Evolutionary conservation across 2,888 invertebrate genomes (phyloP), one percentile per base, ranked within the genome.

Genomic region (Heteromyza rotundicornis): DNA sequence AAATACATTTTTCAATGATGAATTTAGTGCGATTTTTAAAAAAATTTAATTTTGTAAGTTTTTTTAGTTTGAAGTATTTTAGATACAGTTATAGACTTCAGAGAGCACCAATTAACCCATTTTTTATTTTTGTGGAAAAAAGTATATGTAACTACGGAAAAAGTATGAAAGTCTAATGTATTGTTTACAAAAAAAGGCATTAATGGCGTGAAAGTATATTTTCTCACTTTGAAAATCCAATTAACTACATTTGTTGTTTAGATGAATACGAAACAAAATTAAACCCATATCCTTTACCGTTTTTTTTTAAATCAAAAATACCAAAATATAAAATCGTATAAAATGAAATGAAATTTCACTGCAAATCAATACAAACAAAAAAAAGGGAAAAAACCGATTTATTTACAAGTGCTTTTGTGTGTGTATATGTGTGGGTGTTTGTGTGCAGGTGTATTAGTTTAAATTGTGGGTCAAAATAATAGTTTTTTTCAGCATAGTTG

Each of bases 21-120:
- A 59, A 60, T 67, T 68, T 68, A 69, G 66, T 70, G 65, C 69
- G 64, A 62, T 47, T 17, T 20, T 47, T 47, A 14, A 40, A n/a
- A 8, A 19, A 14, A 40, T 40, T 40, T 17, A 19, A 19, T 47
- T 17, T 54, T 52, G 27, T 2, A 51, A 36, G 12, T 44, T 57
- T 17, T 49, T 62, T 64, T 54, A 51, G 58, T 53, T 61, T 53
- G 52, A 57, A 49, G 54, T 57, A 19, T 20, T 62, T 40, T 44
- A 50, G 40, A 32, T 35, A 62, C 16, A 62, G 62, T 62, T 58
- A 58, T 50, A 53, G 36, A 58, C n/a, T 55, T 47, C 49, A 3
- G 19, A 57, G 54, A 50, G 62, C 56, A 51, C 62, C 59, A 59
- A 63, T 58, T 54, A 55, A 59, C 62, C 51, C 50, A 58, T n/a